phyloP scores from a whole-genome alignment of 2,888 invertebrate genomes.

The Scaptomyza reducta region DNA sequence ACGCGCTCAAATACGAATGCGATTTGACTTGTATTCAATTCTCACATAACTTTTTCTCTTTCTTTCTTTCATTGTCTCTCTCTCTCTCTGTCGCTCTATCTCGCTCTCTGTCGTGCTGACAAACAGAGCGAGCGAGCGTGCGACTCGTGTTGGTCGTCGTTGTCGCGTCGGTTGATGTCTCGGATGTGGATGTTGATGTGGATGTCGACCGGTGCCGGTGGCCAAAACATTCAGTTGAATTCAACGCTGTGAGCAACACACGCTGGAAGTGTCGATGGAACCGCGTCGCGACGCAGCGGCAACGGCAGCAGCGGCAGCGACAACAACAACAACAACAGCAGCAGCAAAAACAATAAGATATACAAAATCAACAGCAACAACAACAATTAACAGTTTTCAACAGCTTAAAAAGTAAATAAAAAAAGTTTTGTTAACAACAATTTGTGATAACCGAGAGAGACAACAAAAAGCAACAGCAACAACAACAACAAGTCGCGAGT shows the following conservation, averaged over 20 bases:
- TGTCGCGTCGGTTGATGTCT: constrained; percentile 61
- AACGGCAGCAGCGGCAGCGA: constrained; percentile 53
- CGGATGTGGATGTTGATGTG: constrained; percentile 54
- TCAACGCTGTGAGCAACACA: constrained; percentile 73
- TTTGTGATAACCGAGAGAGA: constrained; percentile 65
- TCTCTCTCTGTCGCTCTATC: no score
- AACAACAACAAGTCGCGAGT: constrained; percentile 51
- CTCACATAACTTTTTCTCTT: constrained; percentile 24
- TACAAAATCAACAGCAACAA: constrained; percentile 28
- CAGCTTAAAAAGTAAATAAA: constrained; percentile 28
- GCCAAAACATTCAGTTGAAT: constrained; percentile 69
- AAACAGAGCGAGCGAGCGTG: constrained; percentile 28
- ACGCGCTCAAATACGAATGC: constrained; percentile 16
- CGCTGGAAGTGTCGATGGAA: constrained; percentile 68
- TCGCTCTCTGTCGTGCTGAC: no score
- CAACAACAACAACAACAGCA: constrained; percentile 28
- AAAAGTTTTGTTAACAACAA: constrained; percentile 55
- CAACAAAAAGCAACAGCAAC: constrained; percentile 30
- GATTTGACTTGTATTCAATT: constrained; percentile 41
- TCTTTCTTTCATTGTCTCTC: constrained; percentile 15
- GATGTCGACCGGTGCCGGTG: constrained; percentile 72
- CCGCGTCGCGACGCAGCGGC: constrained; percentile 64
- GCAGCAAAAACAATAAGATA: constrained; percentile 14
- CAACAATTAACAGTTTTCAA: constrained; percentile 31
- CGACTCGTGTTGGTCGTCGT: constrained; percentile 54